Evolutionary conservation across 2,113 vertebrate species (phyloP).

Genomic region (Pygathrix nemaeus): DNA sequence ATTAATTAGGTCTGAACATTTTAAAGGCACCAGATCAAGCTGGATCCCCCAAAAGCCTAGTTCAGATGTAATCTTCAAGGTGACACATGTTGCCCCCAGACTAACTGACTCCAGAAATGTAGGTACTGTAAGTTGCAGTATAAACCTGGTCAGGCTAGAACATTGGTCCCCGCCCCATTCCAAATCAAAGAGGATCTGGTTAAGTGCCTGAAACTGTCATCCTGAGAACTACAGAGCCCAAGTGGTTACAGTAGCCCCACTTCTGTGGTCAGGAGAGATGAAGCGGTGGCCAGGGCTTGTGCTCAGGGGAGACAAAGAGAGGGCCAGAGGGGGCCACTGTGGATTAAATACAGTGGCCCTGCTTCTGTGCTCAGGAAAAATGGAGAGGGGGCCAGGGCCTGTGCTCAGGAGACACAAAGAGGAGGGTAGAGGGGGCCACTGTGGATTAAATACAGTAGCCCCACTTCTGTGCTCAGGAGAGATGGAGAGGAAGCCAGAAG

Average conservation of each 20-base stretch:
- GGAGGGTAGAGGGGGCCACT: no score
- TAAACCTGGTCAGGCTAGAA: background rate
- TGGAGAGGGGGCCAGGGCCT: background rate
- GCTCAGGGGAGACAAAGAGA: background rate
- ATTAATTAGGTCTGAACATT: background rate
- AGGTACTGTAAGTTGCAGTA: background rate
- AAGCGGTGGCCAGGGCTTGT: background rate
- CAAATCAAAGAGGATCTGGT: background rate
- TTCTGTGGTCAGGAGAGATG: background rate
- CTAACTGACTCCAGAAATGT: background rate
- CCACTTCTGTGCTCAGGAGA: background rate
- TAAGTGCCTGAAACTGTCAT: background rate
- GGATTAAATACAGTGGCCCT: background rate
- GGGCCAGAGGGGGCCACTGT: no score
- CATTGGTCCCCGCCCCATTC: background rate
- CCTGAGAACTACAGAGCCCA: background rate
- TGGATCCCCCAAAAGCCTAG: background rate
- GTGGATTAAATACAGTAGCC: no score
- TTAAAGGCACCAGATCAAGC: background rate
- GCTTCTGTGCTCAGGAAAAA: background rate
- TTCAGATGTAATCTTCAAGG: background rate
- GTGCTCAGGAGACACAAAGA: background rate
- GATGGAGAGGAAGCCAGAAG: background rate
- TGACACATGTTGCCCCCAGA: background rate
- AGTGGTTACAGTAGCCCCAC: background rate